Evolutionary conservation across 2,888 invertebrate species (phyloP).

Genomic region (Aphidius colemani): DNA sequence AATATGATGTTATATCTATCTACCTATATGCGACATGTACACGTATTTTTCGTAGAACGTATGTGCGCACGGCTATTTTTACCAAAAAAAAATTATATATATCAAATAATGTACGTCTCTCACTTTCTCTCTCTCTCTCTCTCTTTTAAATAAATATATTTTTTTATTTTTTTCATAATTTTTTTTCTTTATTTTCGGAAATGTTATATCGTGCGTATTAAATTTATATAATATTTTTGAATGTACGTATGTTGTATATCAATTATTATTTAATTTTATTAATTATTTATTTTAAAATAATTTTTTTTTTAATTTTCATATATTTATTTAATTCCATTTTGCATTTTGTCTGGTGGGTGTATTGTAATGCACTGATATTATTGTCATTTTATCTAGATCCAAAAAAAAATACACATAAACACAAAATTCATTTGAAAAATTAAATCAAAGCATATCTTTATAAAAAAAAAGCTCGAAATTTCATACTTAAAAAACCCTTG

Average conservation of each 20-base stretch:
- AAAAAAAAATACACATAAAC: no score
- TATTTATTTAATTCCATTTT: not conserved
- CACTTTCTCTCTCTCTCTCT: constrained; percentile 17
- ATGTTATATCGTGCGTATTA: constrained; percentile 4
- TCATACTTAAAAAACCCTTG: not conserved
- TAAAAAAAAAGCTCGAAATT: not conserved
- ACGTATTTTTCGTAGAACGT: constrained; percentile 31
- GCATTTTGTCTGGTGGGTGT: constrained; percentile 9
- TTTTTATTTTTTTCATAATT: constrained; percentile 5
- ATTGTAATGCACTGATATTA: constrained; percentile 12
- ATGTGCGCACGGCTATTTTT: constrained; percentile 43
- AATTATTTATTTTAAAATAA: constrained; percentile 8
- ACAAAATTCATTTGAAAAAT: not conserved
- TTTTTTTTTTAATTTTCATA: constrained; percentile 10
- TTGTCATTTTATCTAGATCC: not conserved
- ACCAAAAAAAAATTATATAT: constrained; percentile 29
- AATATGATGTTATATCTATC: constrained; percentile 50
- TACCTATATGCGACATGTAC: constrained; percentile 34
- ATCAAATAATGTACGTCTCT: constrained; percentile 36
- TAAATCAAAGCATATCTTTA: not conserved
- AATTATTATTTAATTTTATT: constrained; percentile 15
- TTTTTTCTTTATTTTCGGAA: constrained; percentile 9
- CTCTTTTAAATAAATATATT: constrained; percentile 21
- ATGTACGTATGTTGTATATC: constrained; percentile 12
- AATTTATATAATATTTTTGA: constrained; percentile 3